Evolutionary conservation across 2,113 vertebrate genomes (phyloP).

Genomic region (Calidris pygmaea): DNA sequence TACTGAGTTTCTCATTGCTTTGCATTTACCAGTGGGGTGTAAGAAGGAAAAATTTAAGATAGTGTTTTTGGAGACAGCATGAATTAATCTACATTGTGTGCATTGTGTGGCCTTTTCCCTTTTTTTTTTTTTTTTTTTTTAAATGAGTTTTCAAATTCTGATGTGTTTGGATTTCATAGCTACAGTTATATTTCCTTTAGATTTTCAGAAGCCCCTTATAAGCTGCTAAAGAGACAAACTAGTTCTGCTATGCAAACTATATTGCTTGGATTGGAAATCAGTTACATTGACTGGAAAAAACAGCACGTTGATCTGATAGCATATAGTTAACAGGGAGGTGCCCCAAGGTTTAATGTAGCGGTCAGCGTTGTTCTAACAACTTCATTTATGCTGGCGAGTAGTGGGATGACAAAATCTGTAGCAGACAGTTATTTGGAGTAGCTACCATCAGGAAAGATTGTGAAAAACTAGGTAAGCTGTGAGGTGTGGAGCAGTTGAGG

Average conservation of each 20-base stretch:
- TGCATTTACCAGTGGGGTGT: background rate
- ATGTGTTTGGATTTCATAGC: background rate
- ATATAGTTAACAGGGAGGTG: background rate
- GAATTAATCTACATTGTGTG: background rate
- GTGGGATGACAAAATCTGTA: background rate
- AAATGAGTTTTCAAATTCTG: background rate
- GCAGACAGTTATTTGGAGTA: background rate
- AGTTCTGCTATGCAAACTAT: background rate
- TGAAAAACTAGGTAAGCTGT: background rate
- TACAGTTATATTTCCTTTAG: background rate
- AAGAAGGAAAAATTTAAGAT: background rate
- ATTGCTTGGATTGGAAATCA: background rate
- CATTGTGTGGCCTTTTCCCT: rapidly evolving
- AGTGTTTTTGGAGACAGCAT: background rate
- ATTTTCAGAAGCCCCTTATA: background rate
- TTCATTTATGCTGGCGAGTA: background rate
- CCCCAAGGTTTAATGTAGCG: background rate
- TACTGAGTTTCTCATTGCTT: background rate
- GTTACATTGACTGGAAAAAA: background rate
- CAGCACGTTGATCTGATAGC: background rate
- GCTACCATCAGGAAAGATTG: background rate
- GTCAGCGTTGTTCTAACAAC: background rate
- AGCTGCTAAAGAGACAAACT: background rate
- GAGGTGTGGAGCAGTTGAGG: background rate
- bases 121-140: background rate